phyloP scores from a whole-genome alignment of 2,797 vertebrate genomes.

The Sebastes wilsoni region DNA sequence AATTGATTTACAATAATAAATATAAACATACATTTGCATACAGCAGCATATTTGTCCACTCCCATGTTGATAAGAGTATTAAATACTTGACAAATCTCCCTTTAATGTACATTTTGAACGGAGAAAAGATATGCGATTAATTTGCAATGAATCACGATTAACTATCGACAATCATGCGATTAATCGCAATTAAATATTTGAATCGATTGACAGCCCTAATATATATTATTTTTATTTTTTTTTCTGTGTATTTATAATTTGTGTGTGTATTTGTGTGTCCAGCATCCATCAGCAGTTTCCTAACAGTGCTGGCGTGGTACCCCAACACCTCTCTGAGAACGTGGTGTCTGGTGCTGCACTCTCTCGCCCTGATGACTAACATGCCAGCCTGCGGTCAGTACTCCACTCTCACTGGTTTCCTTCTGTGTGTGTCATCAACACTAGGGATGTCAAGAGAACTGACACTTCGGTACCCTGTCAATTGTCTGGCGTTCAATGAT shows the following conservation, averaged over 20 bases:
- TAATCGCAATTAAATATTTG: no score
- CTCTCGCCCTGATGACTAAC: constrained; percentile 98
- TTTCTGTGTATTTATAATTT: background rate
- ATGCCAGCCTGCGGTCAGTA: constrained; percentile 94
- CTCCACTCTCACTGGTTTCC: background rate
- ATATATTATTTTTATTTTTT: background rate
- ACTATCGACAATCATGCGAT: no score
- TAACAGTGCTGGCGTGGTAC: constrained; percentile 97
- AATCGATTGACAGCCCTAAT: no score
- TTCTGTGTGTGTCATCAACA: background rate
- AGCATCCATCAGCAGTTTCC: constrained; percentile 97
- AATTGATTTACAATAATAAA: no score
- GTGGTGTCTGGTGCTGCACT: constrained; percentile 98
- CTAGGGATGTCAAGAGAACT: no score
- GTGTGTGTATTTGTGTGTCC: constrained; percentile 20
- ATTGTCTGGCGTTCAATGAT: background rate
- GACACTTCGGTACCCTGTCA: background rate
- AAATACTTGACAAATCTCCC: no score
- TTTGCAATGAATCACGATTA: no score
- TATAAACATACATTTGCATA: no score
- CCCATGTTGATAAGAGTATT: no score
- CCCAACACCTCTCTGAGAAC: constrained; percentile 96
- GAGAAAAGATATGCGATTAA: no score
- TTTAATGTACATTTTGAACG: no score
- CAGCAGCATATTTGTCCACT: no score